These are phyloP conservation scores for Bufo bufo DNA, from an alignment of 2,113 vertebrate species.

Conservation along the genomic window DNA sequence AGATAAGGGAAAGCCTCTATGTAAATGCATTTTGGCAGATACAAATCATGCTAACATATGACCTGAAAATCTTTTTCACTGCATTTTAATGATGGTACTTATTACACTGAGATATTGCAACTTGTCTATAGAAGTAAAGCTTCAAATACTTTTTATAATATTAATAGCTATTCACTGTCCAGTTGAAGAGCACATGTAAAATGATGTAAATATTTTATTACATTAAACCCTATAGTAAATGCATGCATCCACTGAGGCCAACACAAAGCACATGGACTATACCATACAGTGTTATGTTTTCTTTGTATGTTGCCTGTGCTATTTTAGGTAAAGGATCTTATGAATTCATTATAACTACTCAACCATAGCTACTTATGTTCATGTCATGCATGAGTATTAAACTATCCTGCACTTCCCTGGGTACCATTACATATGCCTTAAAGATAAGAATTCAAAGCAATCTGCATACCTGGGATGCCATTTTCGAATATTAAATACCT, in stretches of 20 bases:
- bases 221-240: constrained; percentile 79
- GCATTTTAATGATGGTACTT: background rate
- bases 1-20: constrained; percentile 14
- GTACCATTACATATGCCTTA: constrained; percentile 69
- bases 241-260: constrained; percentile 89
- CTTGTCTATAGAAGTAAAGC: background rate
- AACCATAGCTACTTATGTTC: constrained; percentile 58
- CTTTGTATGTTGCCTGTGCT: constrained; percentile 78
- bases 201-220: constrained; percentile 94
- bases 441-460: constrained; percentile 65
- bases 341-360: constrained; percentile 62
- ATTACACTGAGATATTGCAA: constrained; percentile 11
- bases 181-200: constrained; percentile 73
- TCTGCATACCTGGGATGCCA: constrained; percentile 47
- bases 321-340: constrained; percentile 65
- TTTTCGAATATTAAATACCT: background rate
- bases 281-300: constrained; percentile 77
- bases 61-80: constrained; percentile 12
- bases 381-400: constrained; percentile 73
- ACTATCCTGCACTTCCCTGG: constrained; percentile 66
- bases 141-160: constrained; percentile 40
- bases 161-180: constrained; percentile 47
- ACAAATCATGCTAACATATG: background rate
- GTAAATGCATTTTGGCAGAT: constrained; percentile 17
- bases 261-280: constrained; percentile 79